Base-by-base conservation (phyloP, 1,140 invertebrate species). In the Eumaeus atala region DNA sequence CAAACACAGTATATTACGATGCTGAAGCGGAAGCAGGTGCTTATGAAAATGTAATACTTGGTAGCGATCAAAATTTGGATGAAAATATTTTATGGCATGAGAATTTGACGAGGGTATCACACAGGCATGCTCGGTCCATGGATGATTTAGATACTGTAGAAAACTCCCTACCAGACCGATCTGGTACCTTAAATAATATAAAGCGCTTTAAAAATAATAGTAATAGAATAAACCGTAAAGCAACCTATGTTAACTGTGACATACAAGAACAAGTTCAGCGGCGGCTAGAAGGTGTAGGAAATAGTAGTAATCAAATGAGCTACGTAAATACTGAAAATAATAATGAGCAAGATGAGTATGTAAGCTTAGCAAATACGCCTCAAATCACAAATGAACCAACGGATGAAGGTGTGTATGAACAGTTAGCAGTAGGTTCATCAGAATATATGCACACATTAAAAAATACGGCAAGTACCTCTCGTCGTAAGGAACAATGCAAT, bases 11-110 rank as follows among this genome's bases (percentile, higher is more conserved):
- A 28, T 86, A 86, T 65, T 86, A 86, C 58, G 83, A 86, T 47
- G 83, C 83, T 9, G 83, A 86, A 70, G 74, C 81, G n/a, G 84
- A 87, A 48, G 64, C 73, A 44, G 61, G 70, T 60, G 66, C 78
- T 17, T 87, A 87, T 57, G 84, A 85, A 68, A 87, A 80, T 89
- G 14, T 92, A 28, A 61, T 80, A 34, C 84, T 73, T 61, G 72
- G 84, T 49, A 91, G 90, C 21, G 92, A 93, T 60, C 91, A 93
- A 79, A 89, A 94, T 18, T 95, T 94, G 94, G 94, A 95, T 73
- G 94, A 95, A 79, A 94, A 96, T 77, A 81, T 90, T 6, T 83
- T 95, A 0, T 95, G 94, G 94, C 88, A 93, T 51, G 94, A 95
- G 69, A 94, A 92, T 66, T 83, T 95, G 12, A 88, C 94, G 35